Conservation (phyloP, 64 coral and sea anemone genomes). For the Montipora cactus region DNA sequence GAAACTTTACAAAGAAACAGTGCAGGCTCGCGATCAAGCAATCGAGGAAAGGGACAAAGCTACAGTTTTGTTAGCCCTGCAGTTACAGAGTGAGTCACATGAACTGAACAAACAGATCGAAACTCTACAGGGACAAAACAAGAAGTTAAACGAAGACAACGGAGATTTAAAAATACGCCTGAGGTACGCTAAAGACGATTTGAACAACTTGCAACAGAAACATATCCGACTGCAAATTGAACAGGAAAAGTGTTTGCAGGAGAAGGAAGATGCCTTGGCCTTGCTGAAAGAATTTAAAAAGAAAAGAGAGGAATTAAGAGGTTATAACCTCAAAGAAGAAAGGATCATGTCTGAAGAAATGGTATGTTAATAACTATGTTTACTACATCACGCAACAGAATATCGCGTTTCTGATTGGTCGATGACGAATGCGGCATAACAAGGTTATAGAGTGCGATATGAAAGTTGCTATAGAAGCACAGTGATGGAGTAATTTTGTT, state of each 20-base stretch:
- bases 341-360: neutral
- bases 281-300: constrained; percentile 69
- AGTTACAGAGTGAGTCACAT: constrained; percentile 74
- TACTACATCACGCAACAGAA: too few species aligned
- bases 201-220: constrained; percentile 71
- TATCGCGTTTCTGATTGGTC: too few species aligned
- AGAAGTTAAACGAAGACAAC: constrained; percentile 57
- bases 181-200: constrained; percentile 67
- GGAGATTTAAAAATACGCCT: constrained; percentile 74
- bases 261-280: constrained; percentile 52
- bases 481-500: too few species aligned
- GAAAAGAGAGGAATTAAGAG: neutral
- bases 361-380: neutral
- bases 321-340: neutral
- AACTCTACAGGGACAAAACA: constrained; percentile 44
- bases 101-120: constrained; percentile 72
- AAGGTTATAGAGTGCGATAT: too few species aligned
- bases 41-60: constrained; percentile 86
- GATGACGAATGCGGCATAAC: too few species aligned
- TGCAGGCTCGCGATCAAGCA: constrained; percentile 66
- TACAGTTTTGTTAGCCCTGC: constrained; percentile 75
- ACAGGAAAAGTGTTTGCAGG: constrained; percentile 63
- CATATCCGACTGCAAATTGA: constrained; percentile 77
- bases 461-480: too few species aligned
- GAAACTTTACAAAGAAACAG: constrained; percentile 62